Base-by-base conservation (phyloP, 2,888 invertebrate species). In the Bembecia ichneumoniformis region DNA sequence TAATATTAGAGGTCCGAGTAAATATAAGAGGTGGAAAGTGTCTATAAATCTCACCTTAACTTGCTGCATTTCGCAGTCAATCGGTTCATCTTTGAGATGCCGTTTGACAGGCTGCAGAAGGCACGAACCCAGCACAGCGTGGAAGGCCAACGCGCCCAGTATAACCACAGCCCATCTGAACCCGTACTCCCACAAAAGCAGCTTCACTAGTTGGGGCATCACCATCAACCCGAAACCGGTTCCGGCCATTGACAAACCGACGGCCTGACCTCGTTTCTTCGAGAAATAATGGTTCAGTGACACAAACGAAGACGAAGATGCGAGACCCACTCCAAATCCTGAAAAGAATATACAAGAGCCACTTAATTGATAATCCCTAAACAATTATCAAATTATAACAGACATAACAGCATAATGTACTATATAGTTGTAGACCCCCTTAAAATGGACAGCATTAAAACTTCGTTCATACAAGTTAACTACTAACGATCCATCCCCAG, bases 161-260 rank as follows among this genome's bases (percentile, higher is more conserved):
- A 93, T 82, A 9, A 93, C 84, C 44, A 93, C 91, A 0, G 93
- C 89, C 63, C 93, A 93, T 49, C 91, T 82, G 71, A 93, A 93
- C 47, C 89, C 90, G 63, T 88, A 93, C 51, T 82, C 86, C 46
- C 89, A 89, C 5, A 93, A 77, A 11, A 93, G 76, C 3, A 92
- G 58, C 47, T 90, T 88, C 53, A 93, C 92, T 52, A 92, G 87
- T 68, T 94, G 94, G 1, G 94, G 94, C 91, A 94, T 92, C 52
- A 94, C 87, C 89, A 94, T 91, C 84, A 94, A 90, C 3, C 94
- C 94, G 59, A 94, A 88, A 3, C 94, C 93, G 0, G 94, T 93
- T 0, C 94, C 94, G 0, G 94, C 94, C 90, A 94, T 91, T 0
- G 94, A 93, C 17, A 93, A 82, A 0, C 94, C 94, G 5, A 94